These are phyloP conservation scores for Nipponacmea schrenckii DNA, from an alignment of 2,888 invertebrate species.

Conservation along the genomic window DNA sequence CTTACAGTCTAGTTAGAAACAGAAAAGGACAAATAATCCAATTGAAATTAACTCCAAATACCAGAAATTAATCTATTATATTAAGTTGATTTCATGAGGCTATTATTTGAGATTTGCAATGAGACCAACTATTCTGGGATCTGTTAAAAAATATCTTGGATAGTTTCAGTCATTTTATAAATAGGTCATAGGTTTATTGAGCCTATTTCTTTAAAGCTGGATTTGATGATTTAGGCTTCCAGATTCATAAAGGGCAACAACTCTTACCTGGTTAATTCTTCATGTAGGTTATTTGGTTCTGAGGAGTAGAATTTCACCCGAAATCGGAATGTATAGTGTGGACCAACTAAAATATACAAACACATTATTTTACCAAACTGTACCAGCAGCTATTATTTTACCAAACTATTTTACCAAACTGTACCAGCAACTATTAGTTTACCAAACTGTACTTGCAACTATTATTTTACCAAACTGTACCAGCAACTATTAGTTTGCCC, in stretches of 20 bases:
- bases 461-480: too few relatives aligned
- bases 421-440: too few relatives aligned
- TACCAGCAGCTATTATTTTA: too few relatives aligned
- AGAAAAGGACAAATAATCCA: neutral
- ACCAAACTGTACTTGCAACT: too few relatives aligned
- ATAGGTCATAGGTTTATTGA: conserved; percentile 15
- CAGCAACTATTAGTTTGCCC: too few relatives aligned
- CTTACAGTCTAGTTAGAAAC: neutral
- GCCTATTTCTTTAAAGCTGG: conserved; percentile 22
- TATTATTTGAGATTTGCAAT: too few relatives aligned
- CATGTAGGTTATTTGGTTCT: conserved; percentile 90
- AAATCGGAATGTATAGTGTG: conserved; percentile 93
- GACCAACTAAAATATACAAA: conserved; percentile 80
- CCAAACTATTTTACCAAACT: too few relatives aligned
- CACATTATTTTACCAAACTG: too few relatives aligned
- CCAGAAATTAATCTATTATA: neutral
- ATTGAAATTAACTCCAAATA: neutral
- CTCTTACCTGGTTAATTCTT: conserved; percentile 87
- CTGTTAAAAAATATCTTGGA: neutral
- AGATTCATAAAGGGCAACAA: too few relatives aligned
- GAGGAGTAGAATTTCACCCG: conserved; percentile 99
- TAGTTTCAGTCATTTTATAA: neutral
- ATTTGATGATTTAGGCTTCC: too few relatives aligned
- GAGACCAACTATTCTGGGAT: neutral
- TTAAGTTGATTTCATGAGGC: neutral